phyloP scores from a whole-genome alignment of 1,140 invertebrate genomes.

The Drosophila littoralis region DNA sequence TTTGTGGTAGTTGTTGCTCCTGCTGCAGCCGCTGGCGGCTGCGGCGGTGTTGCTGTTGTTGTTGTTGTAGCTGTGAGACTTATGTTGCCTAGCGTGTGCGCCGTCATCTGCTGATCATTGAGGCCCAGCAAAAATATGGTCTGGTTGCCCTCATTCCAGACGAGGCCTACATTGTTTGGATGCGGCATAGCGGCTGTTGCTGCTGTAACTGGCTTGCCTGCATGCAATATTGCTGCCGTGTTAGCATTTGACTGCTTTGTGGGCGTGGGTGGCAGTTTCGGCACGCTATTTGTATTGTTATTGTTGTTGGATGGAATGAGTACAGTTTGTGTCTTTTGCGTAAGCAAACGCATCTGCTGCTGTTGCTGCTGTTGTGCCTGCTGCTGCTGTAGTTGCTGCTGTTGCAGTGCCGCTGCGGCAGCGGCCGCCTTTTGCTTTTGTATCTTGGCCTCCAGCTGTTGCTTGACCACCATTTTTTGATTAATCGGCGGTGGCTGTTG shows the following conservation, averaged over 20 bases:
- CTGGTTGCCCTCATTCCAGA: slow-evolving; percentile 84
- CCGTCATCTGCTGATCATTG: slow-evolving; percentile 82
- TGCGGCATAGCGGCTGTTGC: slow-evolving; percentile 48
- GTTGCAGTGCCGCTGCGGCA: slow-evolving; percentile 60
- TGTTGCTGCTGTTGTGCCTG: slow-evolving; percentile 70
- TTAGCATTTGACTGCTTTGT: slow-evolving; percentile 46
- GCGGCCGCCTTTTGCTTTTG: slow-evolving; percentile 85
- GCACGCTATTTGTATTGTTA: slow-evolving; percentile 45
- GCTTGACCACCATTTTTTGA: slow-evolving; percentile 87
- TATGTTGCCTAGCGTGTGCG: slow-evolving; percentile 78
- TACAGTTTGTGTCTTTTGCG: slow-evolving; percentile 84
- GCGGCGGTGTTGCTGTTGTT: slow-evolving; percentile 39
- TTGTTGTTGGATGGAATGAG: slow-evolving; percentile 83
- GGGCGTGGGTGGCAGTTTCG: slow-evolving; percentile 56
- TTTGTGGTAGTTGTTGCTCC: slow-evolving; percentile 47
- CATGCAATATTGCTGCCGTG: slow-evolving; percentile 47
- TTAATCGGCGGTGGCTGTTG: slow-evolving; percentile 49
- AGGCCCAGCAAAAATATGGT: slow-evolving; percentile 81
- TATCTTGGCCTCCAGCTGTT: slow-evolving; percentile 89
- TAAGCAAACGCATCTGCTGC: slow-evolving; percentile 70
- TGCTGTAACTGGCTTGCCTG: slow-evolving; percentile 43
- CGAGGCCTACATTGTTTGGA: slow-evolving; percentile 74
- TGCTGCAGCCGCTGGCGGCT: slow-evolving; percentile 30
- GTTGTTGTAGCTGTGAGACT: slow-evolving; percentile 73
- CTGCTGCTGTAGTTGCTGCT: slow-evolving; percentile 73